Conservation (phyloP, 2,797 vertebrate genomes). For the Lutjanus campechanus region DNA sequence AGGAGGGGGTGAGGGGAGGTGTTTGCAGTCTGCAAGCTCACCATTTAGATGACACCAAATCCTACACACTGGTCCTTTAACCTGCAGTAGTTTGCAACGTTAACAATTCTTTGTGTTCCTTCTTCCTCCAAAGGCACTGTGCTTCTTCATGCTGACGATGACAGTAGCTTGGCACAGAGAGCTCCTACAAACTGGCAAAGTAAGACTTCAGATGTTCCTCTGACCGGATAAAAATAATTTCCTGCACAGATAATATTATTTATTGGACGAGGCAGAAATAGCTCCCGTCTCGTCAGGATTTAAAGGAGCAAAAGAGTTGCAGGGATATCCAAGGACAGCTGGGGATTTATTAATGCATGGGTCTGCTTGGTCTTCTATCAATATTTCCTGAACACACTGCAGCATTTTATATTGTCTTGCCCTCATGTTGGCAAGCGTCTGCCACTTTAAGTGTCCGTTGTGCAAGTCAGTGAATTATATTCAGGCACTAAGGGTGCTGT, state of each 20-base stretch:
- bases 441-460: constrained; percentile 52
- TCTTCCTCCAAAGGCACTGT: constrained; percentile 70
- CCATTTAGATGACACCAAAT: too few relatives aligned
- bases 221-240: constrained; percentile 8
- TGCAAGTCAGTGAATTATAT: constrained; percentile 53
- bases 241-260: neutral
- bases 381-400: constrained; percentile 22
- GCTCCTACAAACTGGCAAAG: constrained; percentile 76
- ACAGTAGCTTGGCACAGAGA: constrained; percentile 78
- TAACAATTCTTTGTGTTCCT: constrained; percentile 3
- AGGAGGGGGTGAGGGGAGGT: too few relatives aligned
- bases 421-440: constrained; percentile 12
- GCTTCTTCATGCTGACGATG: constrained; percentile 83
- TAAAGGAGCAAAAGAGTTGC: neutral
- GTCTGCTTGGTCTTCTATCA: constrained; percentile 11
- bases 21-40: too few relatives aligned
- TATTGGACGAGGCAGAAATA: constrained; percentile 18
- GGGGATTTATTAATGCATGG: constrained; percentile 44
- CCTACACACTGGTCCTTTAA: too few relatives aligned
- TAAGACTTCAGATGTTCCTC: constrained; percentile 55
- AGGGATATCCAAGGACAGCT: constrained; percentile 12
- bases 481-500: neutral
- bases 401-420: constrained; percentile 35
- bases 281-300: constrained; percentile 11
- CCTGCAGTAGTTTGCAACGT: neutral